A percentile compares a stretch with the other conserved stretches of the same genome.
phyloP scores from a whole-genome alignment of 2,888 invertebrate species.

The Lamproptera curius region DNA sequence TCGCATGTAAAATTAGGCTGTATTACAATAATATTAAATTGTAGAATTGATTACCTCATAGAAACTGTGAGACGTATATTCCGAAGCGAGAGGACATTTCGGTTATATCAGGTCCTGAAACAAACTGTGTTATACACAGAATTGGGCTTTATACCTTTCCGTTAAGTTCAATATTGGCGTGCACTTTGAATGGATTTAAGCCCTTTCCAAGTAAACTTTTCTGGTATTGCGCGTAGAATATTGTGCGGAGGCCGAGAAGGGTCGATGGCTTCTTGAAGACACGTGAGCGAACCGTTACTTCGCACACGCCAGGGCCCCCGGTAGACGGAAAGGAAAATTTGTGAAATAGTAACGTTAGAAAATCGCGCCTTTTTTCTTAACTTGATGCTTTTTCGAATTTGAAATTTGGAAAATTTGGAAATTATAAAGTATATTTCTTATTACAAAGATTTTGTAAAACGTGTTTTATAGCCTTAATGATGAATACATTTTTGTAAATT shows the following conservation, averaged over 20 bases:
- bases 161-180: conserved; percentile 27
- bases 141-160: too few species aligned
- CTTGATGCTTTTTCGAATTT: background rate
- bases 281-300: conserved; percentile 73
- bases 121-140: too few species aligned
- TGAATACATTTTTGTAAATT: too few species aligned
- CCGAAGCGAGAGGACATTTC: conserved; percentile 34
- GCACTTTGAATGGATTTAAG: conserved; percentile 23
- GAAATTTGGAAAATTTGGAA: too few species aligned
- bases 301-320: conserved; percentile 57
- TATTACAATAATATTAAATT: conserved; percentile 29
- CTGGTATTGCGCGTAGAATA: conserved; percentile 66
- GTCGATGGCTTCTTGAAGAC: conserved; percentile 73
- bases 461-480: too few species aligned
- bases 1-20: background rate
- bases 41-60: conserved; percentile 34
- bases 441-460: too few species aligned
- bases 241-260: conserved; percentile 72
- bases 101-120: too few species aligned
- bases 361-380: conserved; percentile 22
- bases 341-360: conserved; percentile 50
- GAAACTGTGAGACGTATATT: conserved; percentile 45
- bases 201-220: conserved; percentile 28
- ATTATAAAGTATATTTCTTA: too few species aligned
- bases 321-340: conserved; percentile 67